Conservation (phyloP, 2,797 vertebrate species). For the Rhinichthys osculus region DNA sequence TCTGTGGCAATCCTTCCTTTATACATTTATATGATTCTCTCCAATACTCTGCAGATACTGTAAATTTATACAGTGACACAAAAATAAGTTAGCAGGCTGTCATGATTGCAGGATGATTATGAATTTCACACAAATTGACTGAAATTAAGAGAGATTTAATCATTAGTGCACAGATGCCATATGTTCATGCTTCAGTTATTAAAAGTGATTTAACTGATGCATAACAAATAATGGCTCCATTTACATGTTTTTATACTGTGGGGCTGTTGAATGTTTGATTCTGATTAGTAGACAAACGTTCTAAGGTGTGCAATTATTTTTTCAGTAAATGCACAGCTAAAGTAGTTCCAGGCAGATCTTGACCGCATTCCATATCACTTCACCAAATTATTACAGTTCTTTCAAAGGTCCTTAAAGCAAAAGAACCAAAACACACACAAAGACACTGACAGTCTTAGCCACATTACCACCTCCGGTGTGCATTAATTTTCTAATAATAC, state of each 20-base stretch:
- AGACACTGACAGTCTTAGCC: not conserved
- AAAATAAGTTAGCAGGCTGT: conserved; percentile 48
- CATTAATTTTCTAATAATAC: not conserved
- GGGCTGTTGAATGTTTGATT: not conserved
- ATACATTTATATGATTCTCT: conserved; percentile 35
- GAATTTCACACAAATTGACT: conserved; percentile 29
- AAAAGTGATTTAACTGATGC: conserved; percentile 8
- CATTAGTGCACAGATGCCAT: conserved; percentile 14
- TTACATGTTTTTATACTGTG: not conserved
- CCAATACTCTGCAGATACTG: conserved; percentile 39
- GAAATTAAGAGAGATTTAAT: not conserved
- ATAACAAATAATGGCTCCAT: conserved; percentile 32
- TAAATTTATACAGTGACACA: conserved; percentile 38
- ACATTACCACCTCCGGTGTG: not conserved
- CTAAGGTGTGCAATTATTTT: not conserved
- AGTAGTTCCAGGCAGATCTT: not conserved
- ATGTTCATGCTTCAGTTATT: conserved; percentile 30
- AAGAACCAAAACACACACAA: not conserved
- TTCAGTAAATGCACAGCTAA: not conserved
- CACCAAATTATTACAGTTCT: not conserved
- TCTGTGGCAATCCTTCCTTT: conserved; percentile 49
- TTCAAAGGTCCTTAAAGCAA: not conserved
- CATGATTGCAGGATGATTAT: conserved; percentile 37
- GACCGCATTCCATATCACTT: not conserved
- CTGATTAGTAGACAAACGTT: not conserved